Conservation (phyloP, 2,797 vertebrate genomes). For the Chrysocyon brachyurus region DNA sequence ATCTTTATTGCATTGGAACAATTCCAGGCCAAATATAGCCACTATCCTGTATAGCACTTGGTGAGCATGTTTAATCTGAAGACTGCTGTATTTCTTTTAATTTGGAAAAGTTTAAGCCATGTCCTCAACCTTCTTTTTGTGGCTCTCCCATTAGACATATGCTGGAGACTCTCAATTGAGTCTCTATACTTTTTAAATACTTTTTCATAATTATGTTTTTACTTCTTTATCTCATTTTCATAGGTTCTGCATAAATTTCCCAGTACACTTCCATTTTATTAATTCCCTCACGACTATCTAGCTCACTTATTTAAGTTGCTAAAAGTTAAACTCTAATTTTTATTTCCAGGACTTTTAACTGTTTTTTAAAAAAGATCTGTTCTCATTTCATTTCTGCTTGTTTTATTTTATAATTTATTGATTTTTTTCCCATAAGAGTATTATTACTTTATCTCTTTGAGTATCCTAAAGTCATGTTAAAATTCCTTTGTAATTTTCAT, state of each 20-base stretch:
- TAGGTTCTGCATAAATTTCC: neutral
- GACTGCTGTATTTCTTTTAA: neutral
- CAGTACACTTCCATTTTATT: neutral
- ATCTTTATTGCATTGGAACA: constrained; percentile 19
- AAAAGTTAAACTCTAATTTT: constrained; percentile 25
- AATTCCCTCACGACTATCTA: neutral
- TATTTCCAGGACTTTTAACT: neutral
- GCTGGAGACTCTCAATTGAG: neutral
- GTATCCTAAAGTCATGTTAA: neutral
- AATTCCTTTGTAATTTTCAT: constrained; percentile 39
- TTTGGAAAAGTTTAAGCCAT: constrained; percentile 50
- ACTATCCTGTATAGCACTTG: neutral
- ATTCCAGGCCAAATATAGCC: neutral
- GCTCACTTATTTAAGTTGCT: neutral
- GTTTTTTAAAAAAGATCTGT: neutral
- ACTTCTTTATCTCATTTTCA: neutral
- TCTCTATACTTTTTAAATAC: constrained; percentile 24
- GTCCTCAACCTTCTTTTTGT: neutral
- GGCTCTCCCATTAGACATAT: neutral
- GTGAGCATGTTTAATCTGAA: neutral
- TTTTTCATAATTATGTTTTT: constrained; percentile 28
- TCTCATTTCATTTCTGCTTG: neutral
- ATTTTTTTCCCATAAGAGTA: neutral
- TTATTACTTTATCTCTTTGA: constrained; percentile 21
- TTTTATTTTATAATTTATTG: neutral